A percentile compares a stretch with the other conserved stretches of the same genome.
phyloP scores from a whole-genome alignment of 92 coral and sea anemone species.

The Palythoa heliodiscus region DNA sequence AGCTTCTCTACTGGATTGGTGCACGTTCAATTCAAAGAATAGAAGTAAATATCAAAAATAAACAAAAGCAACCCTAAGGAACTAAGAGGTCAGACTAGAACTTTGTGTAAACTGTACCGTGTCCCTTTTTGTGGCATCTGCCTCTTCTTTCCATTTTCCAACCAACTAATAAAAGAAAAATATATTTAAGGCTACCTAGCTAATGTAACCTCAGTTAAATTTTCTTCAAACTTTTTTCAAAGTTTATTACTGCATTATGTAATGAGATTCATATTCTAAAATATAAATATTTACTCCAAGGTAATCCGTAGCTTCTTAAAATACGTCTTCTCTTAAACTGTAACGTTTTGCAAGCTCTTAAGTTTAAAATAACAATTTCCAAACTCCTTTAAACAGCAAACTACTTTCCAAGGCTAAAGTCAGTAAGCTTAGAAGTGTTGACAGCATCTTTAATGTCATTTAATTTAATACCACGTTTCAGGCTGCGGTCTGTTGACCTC shows the following conservation, averaged over 20 bases:
- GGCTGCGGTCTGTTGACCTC: constrained; percentile 23
- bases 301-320: background rate
- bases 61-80: background rate
- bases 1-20: background rate
- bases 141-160: background rate
- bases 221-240: background rate
- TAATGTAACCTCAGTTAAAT: background rate
- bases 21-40: background rate
- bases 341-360: background rate
- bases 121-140: background rate
- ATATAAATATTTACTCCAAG: constrained; percentile 22
- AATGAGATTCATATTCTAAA: background rate
- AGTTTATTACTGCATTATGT: background rate
- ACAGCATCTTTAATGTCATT: constrained; percentile 16
- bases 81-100: background rate
- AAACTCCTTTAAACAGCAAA: too few relatives aligned
- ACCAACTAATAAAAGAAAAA: background rate
- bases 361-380: too few relatives aligned
- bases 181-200: background rate
- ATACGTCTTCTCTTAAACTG: background rate
- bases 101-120: too few relatives aligned
- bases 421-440: too few relatives aligned
- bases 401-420: too few relatives aligned
- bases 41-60: constrained; percentile 19
- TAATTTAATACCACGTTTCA: background rate